A percentile compares a stretch with the other conserved stretches of the same genome.
These are phyloP conservation scores for Eumerus sabulonum DNA, from an alignment of 2,888 invertebrate species.

Conservation along the genomic window DNA sequence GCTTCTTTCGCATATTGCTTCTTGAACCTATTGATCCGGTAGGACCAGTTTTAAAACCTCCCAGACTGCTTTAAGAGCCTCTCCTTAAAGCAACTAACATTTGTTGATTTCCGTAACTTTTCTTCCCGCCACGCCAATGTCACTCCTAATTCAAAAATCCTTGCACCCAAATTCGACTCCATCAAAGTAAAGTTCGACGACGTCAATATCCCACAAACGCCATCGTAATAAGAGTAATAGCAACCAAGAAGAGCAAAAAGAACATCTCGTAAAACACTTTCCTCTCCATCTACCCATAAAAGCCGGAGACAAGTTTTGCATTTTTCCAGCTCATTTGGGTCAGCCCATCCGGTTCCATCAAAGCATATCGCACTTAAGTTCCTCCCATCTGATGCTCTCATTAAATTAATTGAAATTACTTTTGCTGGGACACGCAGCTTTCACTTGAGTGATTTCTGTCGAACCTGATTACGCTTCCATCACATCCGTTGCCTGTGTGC, in stretches of 20 bases:
- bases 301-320: conserved; percentile 12
- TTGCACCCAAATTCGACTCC: no score
- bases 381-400: conserved; percentile 60
- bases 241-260: conserved; percentile 18
- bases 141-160: no score
- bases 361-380: conserved; percentile 47
- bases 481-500: not conserved
- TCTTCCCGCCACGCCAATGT: no score
- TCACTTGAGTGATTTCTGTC: conserved; percentile 62
- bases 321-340: conserved; percentile 61
- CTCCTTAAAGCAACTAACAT: no score
- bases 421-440: conserved; percentile 62
- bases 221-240: no score
- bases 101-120: no score
- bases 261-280: conserved; percentile 51
- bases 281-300: not conserved
- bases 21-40: no score
- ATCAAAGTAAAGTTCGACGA: no score
- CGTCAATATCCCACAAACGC: no score
- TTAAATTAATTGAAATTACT: conserved; percentile 67
- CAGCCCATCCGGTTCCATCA: conserved; percentile 25
- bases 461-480: conserved; percentile 51
- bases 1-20: no score
- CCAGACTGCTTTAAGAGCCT: no score
- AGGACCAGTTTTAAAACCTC: no score